These are phyloP conservation scores for Drosophila novamexicana DNA, from an alignment of 1,140 invertebrate genomes.

Conservation along the genomic window DNA sequence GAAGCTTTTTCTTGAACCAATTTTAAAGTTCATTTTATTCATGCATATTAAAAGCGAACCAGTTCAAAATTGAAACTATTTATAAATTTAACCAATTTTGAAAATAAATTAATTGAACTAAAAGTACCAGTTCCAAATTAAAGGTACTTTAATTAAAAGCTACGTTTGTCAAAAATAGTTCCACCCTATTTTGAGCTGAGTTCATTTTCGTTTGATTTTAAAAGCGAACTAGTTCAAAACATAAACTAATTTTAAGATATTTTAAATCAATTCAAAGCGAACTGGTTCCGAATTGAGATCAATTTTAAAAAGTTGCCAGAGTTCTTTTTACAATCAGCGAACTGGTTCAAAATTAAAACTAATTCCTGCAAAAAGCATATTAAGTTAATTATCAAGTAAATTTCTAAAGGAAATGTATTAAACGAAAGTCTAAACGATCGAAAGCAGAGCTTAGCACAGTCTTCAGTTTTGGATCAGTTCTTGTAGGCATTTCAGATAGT, in stretches of 20 bases:
- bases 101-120: background rate
- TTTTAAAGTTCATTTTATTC: background rate
- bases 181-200: no score
- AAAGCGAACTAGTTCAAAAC: no score
- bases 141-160: no score
- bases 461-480: no score
- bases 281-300: background rate
- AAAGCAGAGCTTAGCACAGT: no score
- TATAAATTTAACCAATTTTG: background rate
- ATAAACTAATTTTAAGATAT: no score
- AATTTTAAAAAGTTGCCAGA: no score
- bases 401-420: no score
- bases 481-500: constrained; percentile 2
- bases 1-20: background rate
- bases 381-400: background rate
- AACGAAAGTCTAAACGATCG: no score
- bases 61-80: background rate
- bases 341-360: background rate
- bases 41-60: background rate
- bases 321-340: background rate
- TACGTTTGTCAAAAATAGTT: no score
- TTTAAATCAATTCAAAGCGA: background rate
- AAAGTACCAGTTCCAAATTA: background rate
- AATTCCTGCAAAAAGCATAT: background rate
- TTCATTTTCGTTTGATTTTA: no score